Evolutionary conservation across 1,140 invertebrate genomes (phyloP).

Genomic region (Cecropterus lyciades): DNA sequence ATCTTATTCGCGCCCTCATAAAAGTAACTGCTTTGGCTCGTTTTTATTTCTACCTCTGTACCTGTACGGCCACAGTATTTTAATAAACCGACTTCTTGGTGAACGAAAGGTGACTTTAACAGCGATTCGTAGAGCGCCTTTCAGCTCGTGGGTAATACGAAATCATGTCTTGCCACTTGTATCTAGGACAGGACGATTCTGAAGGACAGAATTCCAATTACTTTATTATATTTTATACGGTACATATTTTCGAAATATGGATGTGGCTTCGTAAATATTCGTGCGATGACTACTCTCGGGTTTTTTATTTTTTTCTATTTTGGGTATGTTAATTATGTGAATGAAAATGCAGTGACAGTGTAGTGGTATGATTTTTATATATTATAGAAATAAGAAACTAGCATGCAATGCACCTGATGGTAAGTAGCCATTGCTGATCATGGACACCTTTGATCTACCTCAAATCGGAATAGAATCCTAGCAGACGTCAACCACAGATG

Average conservation of each 20-base stretch:
- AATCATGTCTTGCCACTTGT: slow-evolving; percentile 78
- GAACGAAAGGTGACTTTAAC: slow-evolving; percentile 45
- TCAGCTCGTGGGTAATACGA: slow-evolving; percentile 34
- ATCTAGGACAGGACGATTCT: slow-evolving; percentile 77
- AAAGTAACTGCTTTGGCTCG: slow-evolving; percentile 83
- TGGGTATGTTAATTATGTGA: no score
- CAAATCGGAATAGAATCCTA: no score
- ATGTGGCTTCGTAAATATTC: slow-evolving; percentile 36
- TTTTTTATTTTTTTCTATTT: no score
- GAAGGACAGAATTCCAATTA: slow-evolving; percentile 83
- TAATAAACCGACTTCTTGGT: slow-evolving; percentile 70
- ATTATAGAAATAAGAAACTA: no score
- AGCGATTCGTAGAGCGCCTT: slow-evolving; percentile 46
- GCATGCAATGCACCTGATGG: no score
- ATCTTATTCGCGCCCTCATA: slow-evolving; percentile 84
- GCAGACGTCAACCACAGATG: no score
- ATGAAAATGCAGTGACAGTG: no score
- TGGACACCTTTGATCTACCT: no score
- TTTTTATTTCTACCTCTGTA: slow-evolving; percentile 83
- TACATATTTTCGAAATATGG: slow-evolving; percentile 37
- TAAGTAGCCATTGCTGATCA: no score
- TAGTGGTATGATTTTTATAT: no score
- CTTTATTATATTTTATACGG: slow-evolving; percentile 72
- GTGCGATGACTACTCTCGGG: no score
- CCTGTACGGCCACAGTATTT: slow-evolving; percentile 83